Percentiles rank a stretch among this genome's conserved stretches.
phyloP scores from a whole-genome alignment of 2,888 invertebrate species.

The Laspeyria flexula region DNA sequence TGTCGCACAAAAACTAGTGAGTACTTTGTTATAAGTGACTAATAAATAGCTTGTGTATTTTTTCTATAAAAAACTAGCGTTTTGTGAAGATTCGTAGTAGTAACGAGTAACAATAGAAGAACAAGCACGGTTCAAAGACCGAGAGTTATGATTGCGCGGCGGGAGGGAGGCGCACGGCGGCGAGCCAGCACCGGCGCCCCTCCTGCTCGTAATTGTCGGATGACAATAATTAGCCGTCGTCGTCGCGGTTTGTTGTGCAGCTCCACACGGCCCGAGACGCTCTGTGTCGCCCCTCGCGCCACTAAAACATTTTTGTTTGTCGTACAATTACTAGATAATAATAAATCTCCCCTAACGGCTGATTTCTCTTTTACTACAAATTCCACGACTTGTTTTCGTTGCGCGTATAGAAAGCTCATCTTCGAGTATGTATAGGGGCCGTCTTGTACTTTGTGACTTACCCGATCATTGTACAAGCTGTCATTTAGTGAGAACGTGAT shows the following conservation, averaged over 20 bases:
- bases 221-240: slow-evolving; percentile 45
- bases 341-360: slow-evolving; percentile 39
- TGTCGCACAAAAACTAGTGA: no score
- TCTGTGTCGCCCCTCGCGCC: slow-evolving; percentile 10
- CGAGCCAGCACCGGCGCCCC: slow-evolving; percentile 41
- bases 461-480: slow-evolving; percentile 79
- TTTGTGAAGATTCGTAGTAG: slow-evolving; percentile 57
- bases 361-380: slow-evolving; percentile 48
- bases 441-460: slow-evolving; percentile 57
- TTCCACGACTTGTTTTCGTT: slow-evolving; percentile 29
- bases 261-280: slow-evolving; percentile 12
- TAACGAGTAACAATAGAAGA: slow-evolving; percentile 58
- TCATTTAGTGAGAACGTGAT: slow-evolving; percentile 65
- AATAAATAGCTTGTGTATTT: no score
- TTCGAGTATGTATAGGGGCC: slow-evolving; percentile 11
- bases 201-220: slow-evolving; percentile 42
- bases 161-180: slow-evolving; percentile 41
- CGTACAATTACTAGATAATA: slow-evolving; percentile 28
- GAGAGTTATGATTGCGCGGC: slow-evolving; percentile 54
- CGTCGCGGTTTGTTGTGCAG: slow-evolving; percentile 43
- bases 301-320: slow-evolving; percentile 28
- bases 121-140: slow-evolving; percentile 72
- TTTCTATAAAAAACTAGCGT: neutral
- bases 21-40: no score
- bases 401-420: slow-evolving; percentile 33